Evolutionary conservation across 2,797 vertebrate genomes (phyloP).

Genomic region (Eleutherodactylus coqui): DNA sequence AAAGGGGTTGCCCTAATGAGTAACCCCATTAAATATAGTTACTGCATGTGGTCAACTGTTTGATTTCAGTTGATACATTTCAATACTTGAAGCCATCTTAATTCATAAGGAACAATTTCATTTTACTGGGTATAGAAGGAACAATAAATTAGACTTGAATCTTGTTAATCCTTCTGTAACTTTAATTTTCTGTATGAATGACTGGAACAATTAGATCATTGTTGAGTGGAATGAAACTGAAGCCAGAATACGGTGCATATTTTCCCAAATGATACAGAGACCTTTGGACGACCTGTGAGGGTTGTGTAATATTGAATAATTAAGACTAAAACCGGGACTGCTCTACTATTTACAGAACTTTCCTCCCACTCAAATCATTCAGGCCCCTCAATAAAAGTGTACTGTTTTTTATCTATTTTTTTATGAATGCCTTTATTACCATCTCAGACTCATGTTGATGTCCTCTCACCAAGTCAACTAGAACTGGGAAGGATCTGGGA

Average conservation of each 20-base stretch:
- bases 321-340: slow-evolving; percentile 62
- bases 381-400: neutral
- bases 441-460: no score
- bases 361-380: neutral
- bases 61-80: neutral
- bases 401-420: neutral
- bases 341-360: slow-evolving; percentile 73
- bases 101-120: neutral
- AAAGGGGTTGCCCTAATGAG: neutral
- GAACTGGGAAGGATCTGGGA: no score
- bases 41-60: neutral
- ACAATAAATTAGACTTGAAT: neutral
- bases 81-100: neutral
- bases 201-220: slow-evolving; percentile 80
- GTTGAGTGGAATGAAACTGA: slow-evolving; percentile 69
- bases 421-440: neutral
- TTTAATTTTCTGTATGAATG: slow-evolving; percentile 73
- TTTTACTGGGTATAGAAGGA: neutral
- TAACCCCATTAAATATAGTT: neutral
- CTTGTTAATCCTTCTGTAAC: slow-evolving; percentile 66
- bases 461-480: no score
- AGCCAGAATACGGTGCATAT: slow-evolving; percentile 75
- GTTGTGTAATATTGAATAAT: slow-evolving; percentile 78
- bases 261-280: slow-evolving; percentile 76
- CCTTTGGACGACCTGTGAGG: slow-evolving; percentile 78